Percentiles rank a stretch among this genome's conserved stretches.
Conservation (phyloP, 2,113 vertebrate genomes). For the Callaeas wilsoni region DNA sequence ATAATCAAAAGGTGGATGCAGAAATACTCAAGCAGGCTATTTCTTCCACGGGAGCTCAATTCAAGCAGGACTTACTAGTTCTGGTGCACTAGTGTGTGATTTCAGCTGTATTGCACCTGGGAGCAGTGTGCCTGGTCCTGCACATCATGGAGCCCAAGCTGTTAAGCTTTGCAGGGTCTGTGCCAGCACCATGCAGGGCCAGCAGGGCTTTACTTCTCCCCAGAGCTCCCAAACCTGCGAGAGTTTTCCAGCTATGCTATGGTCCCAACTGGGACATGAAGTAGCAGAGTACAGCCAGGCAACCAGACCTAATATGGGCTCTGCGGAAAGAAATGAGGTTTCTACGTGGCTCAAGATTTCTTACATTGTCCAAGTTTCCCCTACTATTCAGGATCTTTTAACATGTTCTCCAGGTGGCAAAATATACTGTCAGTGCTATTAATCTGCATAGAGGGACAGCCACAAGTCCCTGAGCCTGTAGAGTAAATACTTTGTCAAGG, state of each 20-base stretch:
- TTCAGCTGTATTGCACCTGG: background rate
- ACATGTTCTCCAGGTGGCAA: background rate
- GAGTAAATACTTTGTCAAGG: background rate
- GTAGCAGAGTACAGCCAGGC: background rate
- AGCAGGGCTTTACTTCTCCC: background rate
- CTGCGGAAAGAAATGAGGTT: background rate
- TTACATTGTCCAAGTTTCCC: background rate
- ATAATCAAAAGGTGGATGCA: background rate
- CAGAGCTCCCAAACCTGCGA: background rate
- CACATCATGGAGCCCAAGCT: rapidly evolving
- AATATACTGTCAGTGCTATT: background rate
- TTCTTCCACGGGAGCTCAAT: background rate
- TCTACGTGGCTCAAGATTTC: background rate
- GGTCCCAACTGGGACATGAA: background rate
- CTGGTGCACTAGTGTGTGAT: background rate
- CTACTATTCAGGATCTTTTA: background rate
- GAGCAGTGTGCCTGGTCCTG: background rate
- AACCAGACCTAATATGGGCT: background rate
- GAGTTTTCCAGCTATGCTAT: background rate
- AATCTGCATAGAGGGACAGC: background rate
- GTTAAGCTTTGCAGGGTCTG: background rate
- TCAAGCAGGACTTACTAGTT: background rate
- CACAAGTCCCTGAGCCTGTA: background rate
- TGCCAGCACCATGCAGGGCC: background rate
- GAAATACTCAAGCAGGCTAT: background rate